Evolutionary conservation across 2,797 vertebrate genomes (phyloP), one percentile per base, ranked within the genome.

Genomic region (Mergus octosetaceus): DNA sequence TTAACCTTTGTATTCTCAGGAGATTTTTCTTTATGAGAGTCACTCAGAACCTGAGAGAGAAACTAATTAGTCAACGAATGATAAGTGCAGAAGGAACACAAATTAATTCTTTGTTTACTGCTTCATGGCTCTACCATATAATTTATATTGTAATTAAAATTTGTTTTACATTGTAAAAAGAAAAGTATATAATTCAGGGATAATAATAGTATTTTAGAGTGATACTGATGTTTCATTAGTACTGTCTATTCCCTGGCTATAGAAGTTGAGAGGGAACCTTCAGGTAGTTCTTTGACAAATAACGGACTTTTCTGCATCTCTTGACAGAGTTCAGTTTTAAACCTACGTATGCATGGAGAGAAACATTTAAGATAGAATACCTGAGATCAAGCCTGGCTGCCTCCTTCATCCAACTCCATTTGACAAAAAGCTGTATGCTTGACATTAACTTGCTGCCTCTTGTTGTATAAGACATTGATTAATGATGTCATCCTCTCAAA

Each of bases 41-140:
- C 97, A 97, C 85, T 98, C 96, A 95, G 95, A 97, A 92, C 96
- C 89, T 98, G 95, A 97, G 95, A 97, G 94, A 98, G 93, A 98
- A 98, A 97, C 97, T 98, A 98, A 99, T 99, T 98, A 98, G 98
- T 98, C 98, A 98, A 97, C 83, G 97, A 98, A 98, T 96, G 95
- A 96, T 98, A 98, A 98, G 96, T 96, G 95, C 97, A 98, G 96
- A 98, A 98, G 97, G 96, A 96, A 97, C 96, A 96, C 88, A 98
- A 98, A 98, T 98, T 98, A 98, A 96, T 94, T 98, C 96, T 97
- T 98, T 98, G 98, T 98, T 98, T 98, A 98, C 97, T 97, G 97
- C 97, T 98, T 98, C 98, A 97, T 98, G 96, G 94, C 91, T 97
- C 89, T 95, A 95, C 95, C 82, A 49, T 96, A 97, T 98, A 98